Evolutionary conservation across 2,888 invertebrate species (phyloP).

Genomic region (Halocaridina rubra): DNA sequence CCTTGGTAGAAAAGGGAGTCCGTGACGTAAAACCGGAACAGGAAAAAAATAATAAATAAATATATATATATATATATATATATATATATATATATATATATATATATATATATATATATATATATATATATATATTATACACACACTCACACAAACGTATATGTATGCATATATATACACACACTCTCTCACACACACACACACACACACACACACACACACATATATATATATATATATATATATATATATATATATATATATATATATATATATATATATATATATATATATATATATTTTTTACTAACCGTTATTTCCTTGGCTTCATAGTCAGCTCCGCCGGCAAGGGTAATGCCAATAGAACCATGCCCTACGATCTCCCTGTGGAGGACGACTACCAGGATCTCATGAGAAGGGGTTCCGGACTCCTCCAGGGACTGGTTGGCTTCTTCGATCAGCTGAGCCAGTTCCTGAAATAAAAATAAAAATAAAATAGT

Average conservation of each 20-base stretch:
- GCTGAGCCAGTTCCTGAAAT: slow-evolving; percentile 73
- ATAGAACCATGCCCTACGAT: slow-evolving; percentile 78
- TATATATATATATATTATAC: too few relatives aligned
- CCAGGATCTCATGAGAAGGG: slow-evolving; percentile 73
- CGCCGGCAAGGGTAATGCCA: slow-evolving; percentile 89
- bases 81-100: neutral
- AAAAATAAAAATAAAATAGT: neutral
- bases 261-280: neutral
- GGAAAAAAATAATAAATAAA: too few relatives aligned
- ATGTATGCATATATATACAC: neutral
- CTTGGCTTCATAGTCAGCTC: slow-evolving; percentile 90
- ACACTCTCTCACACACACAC: too few relatives aligned
- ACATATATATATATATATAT: neutral
- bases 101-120: too few relatives aligned
- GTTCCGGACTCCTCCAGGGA: slow-evolving; percentile 73
- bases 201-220: too few relatives aligned
- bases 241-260: neutral
- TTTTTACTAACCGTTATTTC: slow-evolving; percentile 81
- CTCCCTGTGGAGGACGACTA: slow-evolving; percentile 77
- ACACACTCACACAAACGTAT: neutral
- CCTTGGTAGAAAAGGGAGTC: too few relatives aligned
- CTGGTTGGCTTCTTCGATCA: slow-evolving; percentile 77
- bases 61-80: neutral
- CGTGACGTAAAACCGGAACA: too few relatives aligned
- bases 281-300: neutral